Evolutionary conservation across 2,797 vertebrate species (phyloP), one percentile per base, ranked within the genome.

Genomic region (Sebastes oblongus): DNA sequence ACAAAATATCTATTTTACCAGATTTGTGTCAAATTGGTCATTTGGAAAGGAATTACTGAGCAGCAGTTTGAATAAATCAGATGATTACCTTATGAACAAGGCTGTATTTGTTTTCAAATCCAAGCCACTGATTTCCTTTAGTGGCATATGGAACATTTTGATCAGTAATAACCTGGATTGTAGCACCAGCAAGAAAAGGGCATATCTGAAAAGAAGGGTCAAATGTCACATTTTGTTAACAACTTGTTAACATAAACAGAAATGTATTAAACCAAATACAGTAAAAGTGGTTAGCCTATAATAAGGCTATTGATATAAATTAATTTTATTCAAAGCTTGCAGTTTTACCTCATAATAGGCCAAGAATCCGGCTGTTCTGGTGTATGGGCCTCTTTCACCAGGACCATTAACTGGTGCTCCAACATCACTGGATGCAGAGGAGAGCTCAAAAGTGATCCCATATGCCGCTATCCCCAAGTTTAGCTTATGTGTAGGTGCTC

Each of bases 141-240:
- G 89, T 92, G n/a, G 96, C 88, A 1, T 95, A 97, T 12, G 96
- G 96, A 18, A 96, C 96, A 0, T 89, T 86, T 89, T 97, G 93
- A 25, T 94, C 90, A 0, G 8, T 1, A 54, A 96, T 94, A 93
- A 91, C 92, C 18, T 54, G 78, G 29, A 87, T 5, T 0, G 69
- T 85, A 54, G 89, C 85, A 16, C 61, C 87, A 12, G 86, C 66
- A 72, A 95, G 46, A 58, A 96, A 89, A 0, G 75, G 72, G 61
- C 96, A 97, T 83, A 94, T 94, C 96, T 97, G 72, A 77, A 88
- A 67, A 62, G 24, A 36, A 36, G 34, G 34, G 34, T 42, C 6
- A 72, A 6, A n/a, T 6, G 13, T 75, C 9, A 66, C 0, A 50
- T 72, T 72, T 70, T 69, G 14, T n/a, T n/a, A n/a, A n/a, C n/a